A percentile compares a stretch with the other conserved stretches of the same genome.
phyloP scores from a whole-genome alignment of 2,797 vertebrate species.

The Anolis apletophallus region DNA sequence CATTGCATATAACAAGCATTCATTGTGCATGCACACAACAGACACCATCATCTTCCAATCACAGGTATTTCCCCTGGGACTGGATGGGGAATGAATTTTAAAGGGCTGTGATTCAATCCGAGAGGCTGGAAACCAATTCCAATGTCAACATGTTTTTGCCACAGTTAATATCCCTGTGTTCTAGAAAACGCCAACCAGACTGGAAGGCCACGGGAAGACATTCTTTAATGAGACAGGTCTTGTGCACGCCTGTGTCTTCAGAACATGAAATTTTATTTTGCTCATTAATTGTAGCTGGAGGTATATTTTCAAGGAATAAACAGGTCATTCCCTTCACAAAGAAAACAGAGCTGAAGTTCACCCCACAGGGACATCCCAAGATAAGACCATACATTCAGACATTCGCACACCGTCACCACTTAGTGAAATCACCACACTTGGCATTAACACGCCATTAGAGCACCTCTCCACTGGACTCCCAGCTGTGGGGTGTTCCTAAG shows the following conservation, averaged over 20 bases:
- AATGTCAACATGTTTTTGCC: constrained; percentile 30
- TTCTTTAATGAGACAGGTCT: constrained; percentile 36
- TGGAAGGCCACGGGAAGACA: constrained; percentile 22
- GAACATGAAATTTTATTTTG: not conserved
- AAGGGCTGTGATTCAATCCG: constrained; percentile 9
- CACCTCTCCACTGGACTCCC: not conserved
- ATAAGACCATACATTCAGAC: not conserved
- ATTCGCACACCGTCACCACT: not conserved
- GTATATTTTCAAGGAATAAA: not conserved
- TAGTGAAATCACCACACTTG: not conserved
- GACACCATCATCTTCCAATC: constrained; percentile 26
- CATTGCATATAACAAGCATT: not conserved
- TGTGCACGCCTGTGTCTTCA: not conserved
- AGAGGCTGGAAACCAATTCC: constrained; percentile 18
- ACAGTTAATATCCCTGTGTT: not conserved
- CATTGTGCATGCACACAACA: not conserved
- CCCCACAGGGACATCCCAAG: not conserved
- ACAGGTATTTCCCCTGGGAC: constrained; percentile 32
- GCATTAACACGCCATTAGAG: not conserved
- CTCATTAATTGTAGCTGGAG: not conserved
- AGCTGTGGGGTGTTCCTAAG: not conserved
- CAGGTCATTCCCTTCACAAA: not conserved
- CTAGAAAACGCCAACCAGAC: not conserved
- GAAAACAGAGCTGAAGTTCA: not conserved
- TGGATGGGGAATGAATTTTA: constrained; percentile 4